Percentiles rank a stretch among this genome's conserved stretches.
Evolutionary conservation across 2,888 invertebrate genomes (phyloP).

Genomic region (Rutpela maculata): DNA sequence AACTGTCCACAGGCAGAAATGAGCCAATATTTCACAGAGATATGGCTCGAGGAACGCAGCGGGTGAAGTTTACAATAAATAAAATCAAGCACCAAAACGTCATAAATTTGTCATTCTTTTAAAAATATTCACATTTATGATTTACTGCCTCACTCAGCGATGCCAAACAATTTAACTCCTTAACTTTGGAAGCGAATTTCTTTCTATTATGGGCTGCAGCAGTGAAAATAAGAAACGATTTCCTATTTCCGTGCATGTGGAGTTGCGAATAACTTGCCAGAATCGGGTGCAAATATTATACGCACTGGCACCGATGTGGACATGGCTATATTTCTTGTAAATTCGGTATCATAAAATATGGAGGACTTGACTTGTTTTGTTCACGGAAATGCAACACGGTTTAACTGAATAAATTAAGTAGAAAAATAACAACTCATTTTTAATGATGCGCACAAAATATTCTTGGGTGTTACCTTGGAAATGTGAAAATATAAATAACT

Average conservation of each 20-base stretch:
- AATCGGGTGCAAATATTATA: conserved; percentile 64
- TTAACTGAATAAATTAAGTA: conserved; percentile 14
- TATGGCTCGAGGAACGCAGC: conserved; percentile 21
- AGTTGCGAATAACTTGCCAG: conserved; percentile 61
- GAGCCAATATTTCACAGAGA: conserved; percentile 41
- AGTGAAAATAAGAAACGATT: conserved; percentile 63
- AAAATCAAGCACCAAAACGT: conserved; percentile 32
- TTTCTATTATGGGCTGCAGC: conserved; percentile 21
- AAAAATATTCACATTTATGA: conserved; percentile 36
- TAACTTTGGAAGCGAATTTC: conserved; percentile 28
- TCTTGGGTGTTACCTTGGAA: not conserved
- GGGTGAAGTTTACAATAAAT: conserved; percentile 34
- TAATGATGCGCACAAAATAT: not conserved
- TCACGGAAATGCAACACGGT: conserved; percentile 1
- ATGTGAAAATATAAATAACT: not conserved
- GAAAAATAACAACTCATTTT: not conserved
- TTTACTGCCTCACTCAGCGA: conserved; percentile 27
- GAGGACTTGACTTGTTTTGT: conserved; percentile 19
- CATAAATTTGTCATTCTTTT: conserved; percentile 38
- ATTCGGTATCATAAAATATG: conserved; percentile 64
- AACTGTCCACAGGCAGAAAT: conserved; percentile 42
- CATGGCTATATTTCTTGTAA: conserved; percentile 66
- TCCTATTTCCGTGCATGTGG: conserved; percentile 62
- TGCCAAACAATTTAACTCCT: conserved; percentile 34
- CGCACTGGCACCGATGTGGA: conserved; percentile 66